Evolutionary conservation across 2,888 invertebrate species (phyloP).

Genomic region (Andricus quercusramuli): DNA sequence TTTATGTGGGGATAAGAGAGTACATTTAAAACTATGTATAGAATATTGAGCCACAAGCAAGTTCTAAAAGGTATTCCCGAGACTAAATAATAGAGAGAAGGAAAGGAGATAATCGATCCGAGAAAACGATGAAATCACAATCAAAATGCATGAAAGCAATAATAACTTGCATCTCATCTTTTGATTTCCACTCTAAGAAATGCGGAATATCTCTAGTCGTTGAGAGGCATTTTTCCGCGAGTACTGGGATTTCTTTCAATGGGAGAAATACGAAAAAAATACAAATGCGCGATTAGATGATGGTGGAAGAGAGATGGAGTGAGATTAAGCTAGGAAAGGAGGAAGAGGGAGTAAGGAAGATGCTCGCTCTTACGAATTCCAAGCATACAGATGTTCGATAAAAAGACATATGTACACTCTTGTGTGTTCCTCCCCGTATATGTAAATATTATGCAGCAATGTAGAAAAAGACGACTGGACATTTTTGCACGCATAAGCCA

Average conservation of each 20-base stretch:
- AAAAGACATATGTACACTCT: constrained; percentile 60
- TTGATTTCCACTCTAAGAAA: constrained; percentile 34
- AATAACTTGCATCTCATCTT: constrained; percentile 38
- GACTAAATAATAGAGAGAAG: no score
- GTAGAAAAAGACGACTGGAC: constrained; percentile 58
- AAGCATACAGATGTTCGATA: constrained; percentile 65
- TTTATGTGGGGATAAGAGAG: no score
- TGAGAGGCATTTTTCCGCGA: constrained; percentile 12
- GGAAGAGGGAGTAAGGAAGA: constrained; percentile 42
- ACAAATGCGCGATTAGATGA: constrained; percentile 34
- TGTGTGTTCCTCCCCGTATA: constrained; percentile 54
- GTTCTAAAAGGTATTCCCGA: no score
- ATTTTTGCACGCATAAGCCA: constrained; percentile 57
- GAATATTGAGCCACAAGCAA: no score
- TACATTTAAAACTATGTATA: no score
- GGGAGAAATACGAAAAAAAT: constrained; percentile 35
- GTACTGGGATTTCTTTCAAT: constrained; percentile 32
- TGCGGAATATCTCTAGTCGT: constrained; percentile 36
- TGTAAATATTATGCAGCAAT: constrained; percentile 61
- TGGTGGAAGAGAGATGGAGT: constrained; percentile 24
- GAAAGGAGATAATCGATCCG: neutral
- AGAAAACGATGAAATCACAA: constrained; percentile 12
- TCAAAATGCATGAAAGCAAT: constrained; percentile 28
- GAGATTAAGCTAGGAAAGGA: constrained; percentile 18
- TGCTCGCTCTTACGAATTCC: constrained; percentile 62